Evolutionary conservation across 2,888 invertebrate genomes (phyloP), one percentile per base, ranked within the genome.

Genomic region (Trimorus sp.): DNA sequence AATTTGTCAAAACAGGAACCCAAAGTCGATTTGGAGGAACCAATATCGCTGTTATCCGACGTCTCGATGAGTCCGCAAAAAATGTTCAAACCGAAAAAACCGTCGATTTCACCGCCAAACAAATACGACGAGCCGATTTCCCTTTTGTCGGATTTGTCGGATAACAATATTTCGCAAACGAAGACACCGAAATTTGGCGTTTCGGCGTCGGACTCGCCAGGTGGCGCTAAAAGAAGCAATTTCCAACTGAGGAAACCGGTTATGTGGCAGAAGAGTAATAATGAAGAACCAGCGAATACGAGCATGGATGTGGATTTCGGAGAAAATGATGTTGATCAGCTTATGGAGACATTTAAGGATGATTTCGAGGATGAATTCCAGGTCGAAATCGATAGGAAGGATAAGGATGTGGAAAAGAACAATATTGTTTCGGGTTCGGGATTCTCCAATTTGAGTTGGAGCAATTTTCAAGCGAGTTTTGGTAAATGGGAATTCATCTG

Each of bases 191-290:
- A 26, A 26, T 26, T 26, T 1, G 26, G 4, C 26, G 26, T 26
- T 26, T 26, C 26, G 51, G n/a, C 12, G 14, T 51, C 51, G 0
- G 62, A 60, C 4, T 79, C 79, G 9, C 51, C 48, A n/a, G n/a
- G 16, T n/a, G 26, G 7, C 3, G 7, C 37, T 1, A 79, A 73
- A 62, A 53, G 37, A 15, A 26, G 73, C 5, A 68, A 81, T 37
- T 91, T 91, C 66, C 87, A 90, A 66, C 79, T 90, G 9, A 91
- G 91, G 71, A 86, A 88, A 51, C 91, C 91, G 6, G 84, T 91
- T 0, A 89, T 89, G 73, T 87, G 87, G 85, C 86, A 89, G 54
- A 89, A 88, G 45, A 85, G 84, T 48, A 78, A 83, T 11, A 9
- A 42, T 7, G 48, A 53, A 42, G 1, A 40, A 40, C 1, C 14